Evolutionary conservation across 2,797 vertebrate species (phyloP).

Genomic region (Masticophis lateralis): DNA sequence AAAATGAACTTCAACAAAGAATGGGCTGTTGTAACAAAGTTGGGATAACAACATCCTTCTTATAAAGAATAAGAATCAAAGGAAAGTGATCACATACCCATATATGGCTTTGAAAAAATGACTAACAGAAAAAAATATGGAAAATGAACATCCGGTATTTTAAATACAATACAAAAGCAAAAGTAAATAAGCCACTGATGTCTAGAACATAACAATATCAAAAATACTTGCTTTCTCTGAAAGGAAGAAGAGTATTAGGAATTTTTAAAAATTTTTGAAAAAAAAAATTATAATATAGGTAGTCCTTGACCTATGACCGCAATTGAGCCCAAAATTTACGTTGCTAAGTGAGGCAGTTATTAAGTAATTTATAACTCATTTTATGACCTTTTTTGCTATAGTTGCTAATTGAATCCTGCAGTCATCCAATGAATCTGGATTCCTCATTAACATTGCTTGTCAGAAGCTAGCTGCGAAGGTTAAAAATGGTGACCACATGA

Average conservation of each 20-base stretch:
- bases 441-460: background rate
- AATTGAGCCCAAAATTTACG: background rate
- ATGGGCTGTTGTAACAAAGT: background rate
- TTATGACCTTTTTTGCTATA: background rate
- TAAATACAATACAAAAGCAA: background rate
- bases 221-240: background rate
- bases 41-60: constrained; percentile 30
- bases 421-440: background rate
- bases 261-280: background rate
- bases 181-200: background rate
- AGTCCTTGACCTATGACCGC: background rate
- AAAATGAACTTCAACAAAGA: constrained; percentile 30
- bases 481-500: background rate
- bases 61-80: constrained; percentile 25
- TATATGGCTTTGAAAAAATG: constrained; percentile 24
- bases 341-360: background rate
- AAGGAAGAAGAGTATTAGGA: background rate
- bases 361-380: background rate
- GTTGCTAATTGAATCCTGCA: background rate
- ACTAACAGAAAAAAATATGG: constrained; percentile 2
- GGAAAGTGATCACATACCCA: constrained; percentile 30
- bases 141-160: constrained; percentile 1
- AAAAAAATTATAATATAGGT: background rate
- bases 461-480: background rate
- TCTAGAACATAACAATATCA: background rate